Conservation (phyloP, 1,140 invertebrate genomes). For the Hylaeus volcanicus region DNA sequence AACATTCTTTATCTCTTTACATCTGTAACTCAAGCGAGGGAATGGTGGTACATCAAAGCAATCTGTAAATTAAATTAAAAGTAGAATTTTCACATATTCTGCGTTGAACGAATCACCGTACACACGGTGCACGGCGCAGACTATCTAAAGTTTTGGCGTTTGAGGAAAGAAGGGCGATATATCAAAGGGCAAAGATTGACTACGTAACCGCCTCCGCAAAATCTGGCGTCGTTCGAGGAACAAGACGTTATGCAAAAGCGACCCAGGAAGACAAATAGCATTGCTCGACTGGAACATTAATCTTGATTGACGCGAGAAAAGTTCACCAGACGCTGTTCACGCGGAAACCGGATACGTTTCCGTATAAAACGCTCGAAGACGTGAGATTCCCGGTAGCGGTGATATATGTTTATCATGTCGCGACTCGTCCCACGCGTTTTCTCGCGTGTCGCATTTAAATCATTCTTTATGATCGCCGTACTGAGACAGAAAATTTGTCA, state of each 20-base stretch:
- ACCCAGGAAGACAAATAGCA: slow-evolving; percentile 16
- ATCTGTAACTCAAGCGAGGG: no score
- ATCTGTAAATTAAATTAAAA: no score
- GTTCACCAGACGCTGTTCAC: slow-evolving; percentile 22
- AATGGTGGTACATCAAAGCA: no score
- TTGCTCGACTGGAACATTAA: slow-evolving; percentile 19
- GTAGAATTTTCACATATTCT: no score
- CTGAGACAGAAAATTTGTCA: slow-evolving; percentile 47
- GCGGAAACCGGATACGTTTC: slow-evolving; percentile 26
- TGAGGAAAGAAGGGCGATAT: neutral
- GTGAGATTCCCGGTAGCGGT: neutral
- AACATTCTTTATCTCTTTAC: no score
- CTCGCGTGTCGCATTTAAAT: slow-evolving; percentile 29
- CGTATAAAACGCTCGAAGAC: neutral
- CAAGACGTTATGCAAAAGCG: slow-evolving; percentile 32
- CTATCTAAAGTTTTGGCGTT: neutral
- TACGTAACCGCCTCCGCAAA: neutral
- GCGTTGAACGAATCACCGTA: no score
- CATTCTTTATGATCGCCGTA: slow-evolving; percentile 47
- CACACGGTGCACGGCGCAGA: no score
- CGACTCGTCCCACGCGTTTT: neutral
- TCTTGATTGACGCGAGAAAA: slow-evolving; percentile 35
- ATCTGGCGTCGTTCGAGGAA: slow-evolving; percentile 26
- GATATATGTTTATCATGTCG: slow-evolving; percentile 4
- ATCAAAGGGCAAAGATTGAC: slow-evolving; percentile 21